phyloP scores from a whole-genome alignment of 2,888 invertebrate species.

The Synergus umbraculus region DNA sequence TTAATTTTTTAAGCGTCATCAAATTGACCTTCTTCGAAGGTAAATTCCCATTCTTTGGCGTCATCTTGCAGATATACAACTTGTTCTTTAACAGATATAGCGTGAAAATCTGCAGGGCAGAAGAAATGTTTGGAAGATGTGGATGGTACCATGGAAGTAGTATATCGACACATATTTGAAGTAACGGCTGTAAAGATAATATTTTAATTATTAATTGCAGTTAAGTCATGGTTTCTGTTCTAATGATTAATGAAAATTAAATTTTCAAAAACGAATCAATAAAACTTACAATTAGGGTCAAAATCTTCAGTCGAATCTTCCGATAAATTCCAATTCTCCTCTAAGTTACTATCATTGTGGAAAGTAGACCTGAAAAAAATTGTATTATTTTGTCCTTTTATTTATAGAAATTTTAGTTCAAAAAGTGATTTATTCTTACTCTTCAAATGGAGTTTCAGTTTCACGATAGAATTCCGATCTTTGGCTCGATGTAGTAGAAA shows the following conservation, averaged over 20 bases:
- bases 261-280: not conserved
- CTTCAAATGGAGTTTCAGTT: not conserved
- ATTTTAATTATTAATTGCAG: not conserved
- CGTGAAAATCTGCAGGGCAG: slow-evolving; percentile 61
- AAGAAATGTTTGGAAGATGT: slow-evolving; percentile 43
- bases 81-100: slow-evolving; percentile 43
- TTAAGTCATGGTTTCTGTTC: not conserved
- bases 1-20: slow-evolving; percentile 56
- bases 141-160: slow-evolving; percentile 32
- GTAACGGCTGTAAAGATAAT: not conserved
- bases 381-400: not conserved
- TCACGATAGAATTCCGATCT: slow-evolving; percentile 44
- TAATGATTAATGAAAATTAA: not conserved
- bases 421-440: not conserved
- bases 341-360: not conserved
- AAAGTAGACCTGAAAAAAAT: slow-evolving; percentile 4
- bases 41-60: slow-evolving; percentile 37
- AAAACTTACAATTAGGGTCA: slow-evolving; percentile 61
- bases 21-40: slow-evolving; percentile 62
- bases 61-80: slow-evolving; percentile 47
- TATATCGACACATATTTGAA: not conserved
- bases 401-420: not conserved
- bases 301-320: slow-evolving; percentile 64
- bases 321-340: slow-evolving; percentile 65
- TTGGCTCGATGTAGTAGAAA: not conserved